Conservation (phyloP, 2,888 invertebrate genomes). For the Andrena bicolor region DNA sequence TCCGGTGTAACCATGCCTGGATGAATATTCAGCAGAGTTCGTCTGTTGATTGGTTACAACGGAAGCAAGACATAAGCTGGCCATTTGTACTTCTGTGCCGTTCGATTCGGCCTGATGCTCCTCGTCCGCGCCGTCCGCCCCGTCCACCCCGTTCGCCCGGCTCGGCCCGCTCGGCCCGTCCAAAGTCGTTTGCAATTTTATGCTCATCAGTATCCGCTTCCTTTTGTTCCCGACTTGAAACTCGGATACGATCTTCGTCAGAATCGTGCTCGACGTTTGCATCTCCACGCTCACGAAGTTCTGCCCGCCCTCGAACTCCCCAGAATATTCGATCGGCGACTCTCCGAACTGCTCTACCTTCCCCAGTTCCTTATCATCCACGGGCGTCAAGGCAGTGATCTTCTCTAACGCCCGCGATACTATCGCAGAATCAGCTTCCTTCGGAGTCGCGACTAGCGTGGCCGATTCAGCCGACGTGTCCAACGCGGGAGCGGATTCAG, state of each 20-base stretch:
- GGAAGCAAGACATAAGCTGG: conserved; percentile 25
- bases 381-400: not conserved
- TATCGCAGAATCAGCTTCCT: not conserved
- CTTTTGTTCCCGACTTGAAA: conserved; percentile 44
- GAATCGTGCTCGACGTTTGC: conserved; percentile 64
- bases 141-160: not conserved
- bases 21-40: conserved; percentile 42
- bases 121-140: not conserved
- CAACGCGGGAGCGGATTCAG: not conserved
- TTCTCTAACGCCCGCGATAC: not conserved
- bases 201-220: conserved; percentile 58
- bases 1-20: conserved; percentile 18
- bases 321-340: not conserved
- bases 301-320: conserved; percentile 18
- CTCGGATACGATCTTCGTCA: conserved; percentile 63
- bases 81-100: conserved; percentile 8
- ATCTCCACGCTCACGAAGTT: conserved; percentile 53
- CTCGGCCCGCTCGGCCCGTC: not conserved
- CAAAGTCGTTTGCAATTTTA: conserved; percentile 45
- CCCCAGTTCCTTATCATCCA: conserved; percentile 19
- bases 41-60: conserved; percentile 23
- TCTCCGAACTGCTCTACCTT: not conserved
- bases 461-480: not conserved
- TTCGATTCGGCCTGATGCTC: not conserved
- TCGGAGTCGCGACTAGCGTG: not conserved